A percentile compares a stretch with the other conserved stretches of the same genome.
phyloP scores from a whole-genome alignment of 2,797 vertebrate genomes.

The Coreius guichenoti region DNA sequence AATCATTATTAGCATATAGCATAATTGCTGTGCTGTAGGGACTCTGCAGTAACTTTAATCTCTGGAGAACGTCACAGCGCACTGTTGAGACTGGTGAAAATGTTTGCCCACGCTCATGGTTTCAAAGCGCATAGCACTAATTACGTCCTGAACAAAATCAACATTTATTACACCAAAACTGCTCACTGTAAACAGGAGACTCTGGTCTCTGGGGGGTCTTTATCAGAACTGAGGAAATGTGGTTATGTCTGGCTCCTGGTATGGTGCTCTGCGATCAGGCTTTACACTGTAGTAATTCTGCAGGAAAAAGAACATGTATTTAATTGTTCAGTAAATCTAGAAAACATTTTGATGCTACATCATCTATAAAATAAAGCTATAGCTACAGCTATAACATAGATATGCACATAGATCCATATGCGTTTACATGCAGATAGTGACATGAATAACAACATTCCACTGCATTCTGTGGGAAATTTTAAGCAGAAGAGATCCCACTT shows the following conservation, averaged over 20 bases:
- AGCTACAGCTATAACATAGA: neutral
- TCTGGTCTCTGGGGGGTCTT: slow-evolving; percentile 19
- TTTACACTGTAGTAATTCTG: neutral
- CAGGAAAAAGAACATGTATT: neutral
- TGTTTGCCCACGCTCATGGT: slow-evolving; percentile 23
- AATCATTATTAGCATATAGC: slow-evolving; percentile 41
- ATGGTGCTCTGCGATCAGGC: neutral
- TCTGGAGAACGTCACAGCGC: neutral
- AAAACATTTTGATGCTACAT: neutral
- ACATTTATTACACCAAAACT: slow-evolving; percentile 40
- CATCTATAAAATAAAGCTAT: neutral
- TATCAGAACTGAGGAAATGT: slow-evolving; percentile 22
- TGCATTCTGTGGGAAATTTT: neutral
- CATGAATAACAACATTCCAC: neutral
- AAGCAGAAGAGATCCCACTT: neutral
- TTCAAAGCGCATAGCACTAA: slow-evolving; percentile 37
- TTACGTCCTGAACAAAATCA: slow-evolving; percentile 38
- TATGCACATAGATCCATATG: neutral
- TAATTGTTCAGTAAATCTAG: neutral
- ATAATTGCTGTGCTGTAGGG: slow-evolving; percentile 46
- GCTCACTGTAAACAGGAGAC: slow-evolving; percentile 43
- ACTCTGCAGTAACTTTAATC: slow-evolving; percentile 31
- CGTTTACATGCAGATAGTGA: neutral
- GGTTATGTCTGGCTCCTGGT: slow-evolving; percentile 10
- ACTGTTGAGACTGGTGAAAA: slow-evolving; percentile 21